Conservation (phyloP, 2,113 vertebrate genomes). For the Dicrurus megarhynchus region DNA sequence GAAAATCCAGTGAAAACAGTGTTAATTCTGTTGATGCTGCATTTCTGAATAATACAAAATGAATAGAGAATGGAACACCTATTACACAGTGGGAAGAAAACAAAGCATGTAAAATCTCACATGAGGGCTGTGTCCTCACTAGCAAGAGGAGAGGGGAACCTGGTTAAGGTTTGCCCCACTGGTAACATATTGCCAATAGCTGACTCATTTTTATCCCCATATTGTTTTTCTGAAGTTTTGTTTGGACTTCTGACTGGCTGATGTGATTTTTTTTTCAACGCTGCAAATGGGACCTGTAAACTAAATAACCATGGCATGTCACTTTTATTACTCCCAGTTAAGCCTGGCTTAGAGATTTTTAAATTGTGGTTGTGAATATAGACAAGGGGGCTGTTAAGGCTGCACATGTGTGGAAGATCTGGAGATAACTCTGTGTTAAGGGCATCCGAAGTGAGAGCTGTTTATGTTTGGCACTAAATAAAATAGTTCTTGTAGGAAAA, state of each 20-base stretch:
- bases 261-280: not conserved
- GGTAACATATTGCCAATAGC: not conserved
- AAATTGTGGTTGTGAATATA: not conserved
- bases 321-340: not conserved
- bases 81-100: not conserved
- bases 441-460: not conserved
- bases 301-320: not conserved
- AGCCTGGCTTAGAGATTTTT: not conserved
- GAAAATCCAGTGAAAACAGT: not conserved
- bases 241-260: not conserved
- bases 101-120: not conserved
- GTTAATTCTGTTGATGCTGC: not conserved
- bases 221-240: not conserved
- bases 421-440: not conserved
- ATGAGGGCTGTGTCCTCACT: rapidly evolving
- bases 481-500: not conserved
- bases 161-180: not conserved
- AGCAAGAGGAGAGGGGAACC: not conserved
- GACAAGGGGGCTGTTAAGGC: not conserved
- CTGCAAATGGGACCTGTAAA: not conserved
- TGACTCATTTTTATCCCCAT: not conserved
- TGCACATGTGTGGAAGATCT: not conserved
- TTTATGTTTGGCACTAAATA: not conserved
- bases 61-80: not conserved
- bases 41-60: not conserved